Percentiles rank a stretch among this genome's conserved stretches.
Conservation (phyloP, 2,888 invertebrate genomes). For the Cinara cedri region DNA sequence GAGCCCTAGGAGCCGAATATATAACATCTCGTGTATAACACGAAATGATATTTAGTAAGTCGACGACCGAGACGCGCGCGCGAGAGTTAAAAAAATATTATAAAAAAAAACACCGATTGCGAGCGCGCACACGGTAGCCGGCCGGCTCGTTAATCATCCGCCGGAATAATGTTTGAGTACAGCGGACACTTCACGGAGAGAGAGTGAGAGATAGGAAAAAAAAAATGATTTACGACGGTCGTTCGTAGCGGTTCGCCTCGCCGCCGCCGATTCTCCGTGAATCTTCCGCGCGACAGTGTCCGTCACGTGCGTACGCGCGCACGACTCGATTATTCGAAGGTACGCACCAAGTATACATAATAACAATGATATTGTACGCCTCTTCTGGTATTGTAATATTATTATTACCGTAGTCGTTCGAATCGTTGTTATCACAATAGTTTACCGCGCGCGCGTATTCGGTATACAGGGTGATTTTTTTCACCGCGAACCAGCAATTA, state of each 20-base stretch:
- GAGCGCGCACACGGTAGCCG: conserved; percentile 38
- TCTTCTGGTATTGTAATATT: too few relatives aligned
- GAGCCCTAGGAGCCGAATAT: too few relatives aligned
- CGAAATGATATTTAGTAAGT: too few relatives aligned
- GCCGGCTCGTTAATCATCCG: conserved; percentile 39
- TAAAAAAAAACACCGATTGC: conserved; percentile 9
- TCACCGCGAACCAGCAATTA: too few relatives aligned
- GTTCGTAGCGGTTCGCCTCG: background rate
- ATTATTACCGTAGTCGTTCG: too few relatives aligned
- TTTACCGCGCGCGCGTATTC: too few relatives aligned
- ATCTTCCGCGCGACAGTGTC: background rate
- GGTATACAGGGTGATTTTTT: too few relatives aligned
- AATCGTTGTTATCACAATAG: too few relatives aligned
- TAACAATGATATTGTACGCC: too few relatives aligned
- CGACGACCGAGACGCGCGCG: background rate
- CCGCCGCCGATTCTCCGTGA: background rate
- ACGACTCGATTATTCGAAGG: conserved; percentile 21
- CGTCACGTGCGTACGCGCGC: conserved; percentile 4
- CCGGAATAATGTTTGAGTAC: conserved; percentile 40
- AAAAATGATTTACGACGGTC: conserved; percentile 41
- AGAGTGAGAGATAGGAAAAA: too few relatives aligned
- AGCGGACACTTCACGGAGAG: conserved; percentile 15
- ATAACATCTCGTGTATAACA: too few relatives aligned
- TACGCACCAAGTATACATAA: too few relatives aligned
- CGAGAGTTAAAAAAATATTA: conserved; percentile 6